Evolutionary conservation across 2,113 vertebrate genomes (phyloP).

Genomic region (Cochlearius cochlearius): DNA sequence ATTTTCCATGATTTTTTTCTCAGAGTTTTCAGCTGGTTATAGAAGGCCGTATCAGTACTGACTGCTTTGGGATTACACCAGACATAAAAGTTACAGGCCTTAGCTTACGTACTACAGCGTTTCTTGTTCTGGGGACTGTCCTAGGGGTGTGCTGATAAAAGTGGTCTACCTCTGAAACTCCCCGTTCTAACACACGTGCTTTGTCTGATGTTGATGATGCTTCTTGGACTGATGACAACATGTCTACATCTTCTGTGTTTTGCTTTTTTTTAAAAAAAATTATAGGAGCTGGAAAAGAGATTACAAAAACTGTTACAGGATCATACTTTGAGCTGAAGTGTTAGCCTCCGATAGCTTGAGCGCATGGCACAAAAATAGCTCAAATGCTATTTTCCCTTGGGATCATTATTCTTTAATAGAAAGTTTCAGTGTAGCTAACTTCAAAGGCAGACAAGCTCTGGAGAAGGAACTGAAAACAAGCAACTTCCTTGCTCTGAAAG

Average conservation of each 20-base stretch:
- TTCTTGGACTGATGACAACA: background rate
- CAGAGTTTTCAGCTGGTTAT: background rate
- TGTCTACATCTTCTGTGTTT: background rate
- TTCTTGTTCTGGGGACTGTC: background rate
- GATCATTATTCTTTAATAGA: background rate
- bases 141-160: background rate
- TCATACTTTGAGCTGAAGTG: background rate
- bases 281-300: background rate
- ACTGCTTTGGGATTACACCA: background rate
- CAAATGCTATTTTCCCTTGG: background rate
- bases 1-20: background rate
- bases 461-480: background rate
- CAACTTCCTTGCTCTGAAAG: background rate
- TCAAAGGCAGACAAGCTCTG: background rate
- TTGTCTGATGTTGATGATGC: background rate
- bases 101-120: background rate
- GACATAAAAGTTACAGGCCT: background rate
- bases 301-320: background rate
- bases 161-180: background rate
- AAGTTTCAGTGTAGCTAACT: background rate
- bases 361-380: background rate
- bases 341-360: background rate
- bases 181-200: background rate
- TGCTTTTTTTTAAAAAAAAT: background rate
- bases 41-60: no score